A percentile compares a stretch with the other conserved stretches of the same genome.
phyloP scores from a whole-genome alignment of 1,140 invertebrate species.

The Micrasema minimum region DNA sequence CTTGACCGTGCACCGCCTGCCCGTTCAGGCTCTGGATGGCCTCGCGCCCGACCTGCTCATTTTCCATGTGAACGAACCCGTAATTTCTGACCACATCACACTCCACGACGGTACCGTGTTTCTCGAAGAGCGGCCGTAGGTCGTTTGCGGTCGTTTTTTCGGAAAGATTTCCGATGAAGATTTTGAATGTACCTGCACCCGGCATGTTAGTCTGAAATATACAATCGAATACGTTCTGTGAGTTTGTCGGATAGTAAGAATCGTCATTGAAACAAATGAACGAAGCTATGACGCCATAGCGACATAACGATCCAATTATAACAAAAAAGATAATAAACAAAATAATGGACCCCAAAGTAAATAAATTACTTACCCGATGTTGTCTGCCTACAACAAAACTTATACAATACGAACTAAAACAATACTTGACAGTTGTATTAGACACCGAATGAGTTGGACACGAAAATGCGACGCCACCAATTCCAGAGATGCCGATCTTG shows the following conservation, averaged over 20 bases:
- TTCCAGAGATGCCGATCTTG: constrained; percentile 9
- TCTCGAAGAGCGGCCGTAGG: constrained; percentile 90
- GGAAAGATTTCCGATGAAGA: constrained; percentile 94
- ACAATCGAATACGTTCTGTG: constrained; percentile 45
- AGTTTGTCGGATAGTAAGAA: constrained; percentile 26
- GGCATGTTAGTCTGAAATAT: constrained; percentile 72
- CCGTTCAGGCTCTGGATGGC: constrained; percentile 94
- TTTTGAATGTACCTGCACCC: constrained; percentile 91
- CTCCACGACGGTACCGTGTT: constrained; percentile 95
- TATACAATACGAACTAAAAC: constrained; percentile 7
- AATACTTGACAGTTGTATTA: constrained; percentile 13
- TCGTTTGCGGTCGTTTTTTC: constrained; percentile 88
- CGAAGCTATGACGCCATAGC: constrained; percentile 43
- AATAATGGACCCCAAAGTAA: not conserved
- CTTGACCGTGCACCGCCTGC: constrained; percentile 84
- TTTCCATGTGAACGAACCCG: constrained; percentile 97
- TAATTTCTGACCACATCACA: constrained; percentile 97
- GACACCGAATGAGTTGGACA: not conserved
- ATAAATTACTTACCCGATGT: constrained; percentile 19
- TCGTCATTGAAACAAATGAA: constrained; percentile 34
- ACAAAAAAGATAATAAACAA: constrained; percentile 30
- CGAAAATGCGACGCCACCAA: constrained; percentile 19
- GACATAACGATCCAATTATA: constrained; percentile 34
- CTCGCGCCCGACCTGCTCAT: constrained; percentile 88
- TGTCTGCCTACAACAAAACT: constrained; percentile 12